phyloP scores from a whole-genome alignment of 2,113 vertebrate species.

The Oreotrochilus melanogaster region DNA sequence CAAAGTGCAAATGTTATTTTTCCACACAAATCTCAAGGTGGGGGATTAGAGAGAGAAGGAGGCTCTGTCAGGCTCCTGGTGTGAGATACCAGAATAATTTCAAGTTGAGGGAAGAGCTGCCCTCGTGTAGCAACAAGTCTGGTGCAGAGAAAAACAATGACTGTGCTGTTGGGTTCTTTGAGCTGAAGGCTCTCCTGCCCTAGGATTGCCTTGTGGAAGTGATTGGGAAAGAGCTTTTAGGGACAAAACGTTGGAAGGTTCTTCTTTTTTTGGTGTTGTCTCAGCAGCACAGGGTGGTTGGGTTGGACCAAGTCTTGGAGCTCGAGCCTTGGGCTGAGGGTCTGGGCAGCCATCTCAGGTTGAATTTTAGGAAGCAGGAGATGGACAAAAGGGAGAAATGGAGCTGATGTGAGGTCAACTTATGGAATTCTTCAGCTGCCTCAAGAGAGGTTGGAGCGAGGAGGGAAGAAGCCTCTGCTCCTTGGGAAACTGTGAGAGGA shows the following conservation, averaged over 20 bases:
- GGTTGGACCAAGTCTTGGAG: too few relatives aligned
- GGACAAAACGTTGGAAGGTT: too few relatives aligned
- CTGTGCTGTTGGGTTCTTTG: fast-evolving
- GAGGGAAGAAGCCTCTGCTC: too few relatives aligned
- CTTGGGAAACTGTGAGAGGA: too few relatives aligned
- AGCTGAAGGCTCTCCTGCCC: neutral
- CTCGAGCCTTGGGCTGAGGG: too few relatives aligned
- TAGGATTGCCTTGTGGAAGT: fast-evolving
- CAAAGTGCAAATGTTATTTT: neutral
- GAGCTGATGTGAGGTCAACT: neutral
- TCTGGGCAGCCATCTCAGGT: too few relatives aligned
- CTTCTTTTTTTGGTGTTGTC: too few relatives aligned
- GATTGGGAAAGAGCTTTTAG: neutral
- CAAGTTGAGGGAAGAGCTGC: neutral
- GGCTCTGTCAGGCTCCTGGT: neutral
- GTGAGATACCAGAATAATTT: neutral
- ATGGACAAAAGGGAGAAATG: neutral
- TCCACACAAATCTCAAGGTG: fast-evolving
- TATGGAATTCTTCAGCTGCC: too few relatives aligned
- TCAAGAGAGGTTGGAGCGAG: too few relatives aligned
- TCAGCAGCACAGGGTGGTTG: too few relatives aligned
- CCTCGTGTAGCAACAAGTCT: neutral
- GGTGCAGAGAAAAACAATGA: neutral
- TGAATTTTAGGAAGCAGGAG: neutral
- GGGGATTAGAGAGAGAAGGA: neutral